phyloP scores from a whole-genome alignment of 2,888 invertebrate species.

The Chymomyza amoena region DNA sequence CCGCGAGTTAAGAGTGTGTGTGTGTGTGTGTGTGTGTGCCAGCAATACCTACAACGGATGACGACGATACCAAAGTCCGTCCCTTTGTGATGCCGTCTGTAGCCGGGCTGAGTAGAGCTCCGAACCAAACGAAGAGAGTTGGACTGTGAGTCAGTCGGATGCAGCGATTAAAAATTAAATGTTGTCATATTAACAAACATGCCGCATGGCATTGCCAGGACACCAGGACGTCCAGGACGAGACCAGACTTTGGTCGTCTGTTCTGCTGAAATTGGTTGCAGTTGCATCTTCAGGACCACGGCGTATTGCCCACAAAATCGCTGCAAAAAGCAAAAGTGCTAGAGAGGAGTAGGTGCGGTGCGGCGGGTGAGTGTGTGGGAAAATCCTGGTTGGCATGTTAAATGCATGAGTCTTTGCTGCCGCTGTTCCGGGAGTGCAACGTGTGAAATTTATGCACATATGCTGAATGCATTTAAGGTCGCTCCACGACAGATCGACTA shows the following conservation, averaged over 20 bases:
- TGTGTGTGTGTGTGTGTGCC: not conserved
- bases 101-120: too few species aligned
- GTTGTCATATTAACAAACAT: slow-evolving; percentile 70
- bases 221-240: too few species aligned
- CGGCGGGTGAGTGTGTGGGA: not conserved
- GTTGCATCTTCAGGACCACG: slow-evolving; percentile 11
- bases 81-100: not conserved
- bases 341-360: too few species aligned
- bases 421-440: slow-evolving; percentile 40
- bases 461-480: slow-evolving; percentile 60
- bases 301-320: slow-evolving; percentile 31
- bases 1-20: slow-evolving; percentile 39
- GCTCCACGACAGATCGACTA: not conserved
- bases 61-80: not conserved
- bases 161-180: slow-evolving; percentile 71
- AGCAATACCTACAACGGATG: not conserved
- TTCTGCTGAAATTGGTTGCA: slow-evolving; percentile 17
- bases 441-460: slow-evolving; percentile 73
- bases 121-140: not conserved
- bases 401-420: slow-evolving; percentile 54
- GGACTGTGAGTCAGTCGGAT: slow-evolving; percentile 49
- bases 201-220: slow-evolving; percentile 16
- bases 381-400: slow-evolving; percentile 64
- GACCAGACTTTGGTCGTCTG: not conserved
- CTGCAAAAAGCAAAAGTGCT: slow-evolving; percentile 10